Percentiles rank a stretch among this genome's conserved stretches.
phyloP scores from a whole-genome alignment of 2,797 vertebrate species.

The Sebastes trivittatus region DNA sequence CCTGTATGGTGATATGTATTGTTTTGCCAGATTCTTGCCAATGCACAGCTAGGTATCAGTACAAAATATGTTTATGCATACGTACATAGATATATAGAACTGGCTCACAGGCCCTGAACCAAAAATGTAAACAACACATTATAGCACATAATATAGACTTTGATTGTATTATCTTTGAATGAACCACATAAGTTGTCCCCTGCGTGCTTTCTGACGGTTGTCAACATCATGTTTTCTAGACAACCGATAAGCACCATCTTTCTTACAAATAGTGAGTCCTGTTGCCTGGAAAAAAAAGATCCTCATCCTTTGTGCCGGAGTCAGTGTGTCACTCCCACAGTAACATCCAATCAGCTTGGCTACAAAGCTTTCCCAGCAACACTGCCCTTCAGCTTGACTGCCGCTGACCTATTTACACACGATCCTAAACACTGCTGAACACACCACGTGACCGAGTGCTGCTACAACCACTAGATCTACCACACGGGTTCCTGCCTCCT shows the following conservation, averaged over 20 bases:
- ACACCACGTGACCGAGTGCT: conserved; percentile 41
- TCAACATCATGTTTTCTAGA: neutral
- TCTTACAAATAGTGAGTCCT: neutral
- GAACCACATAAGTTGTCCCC: neutral
- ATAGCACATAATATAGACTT: neutral
- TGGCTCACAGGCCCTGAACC: neutral
- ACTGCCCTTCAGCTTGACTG: conserved; percentile 52
- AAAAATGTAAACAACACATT: neutral
- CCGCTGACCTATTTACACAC: conserved; percentile 70
- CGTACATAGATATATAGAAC: neutral
- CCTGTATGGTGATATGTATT: accelerated
- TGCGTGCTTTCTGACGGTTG: neutral
- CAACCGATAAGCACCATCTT: neutral
- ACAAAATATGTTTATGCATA: neutral
- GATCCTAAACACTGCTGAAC: conserved; percentile 47
- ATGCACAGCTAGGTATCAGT: neutral
- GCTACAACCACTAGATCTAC: conserved; percentile 17
- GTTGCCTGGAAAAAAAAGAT: neutral
- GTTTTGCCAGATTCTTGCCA: no score
- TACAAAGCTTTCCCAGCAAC: conserved; percentile 19
- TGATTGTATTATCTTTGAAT: neutral
- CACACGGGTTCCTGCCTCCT: conserved; percentile 1
- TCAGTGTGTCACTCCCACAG: conserved; percentile 17
- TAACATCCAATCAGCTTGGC: conserved; percentile 37
- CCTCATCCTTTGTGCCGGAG: neutral